A percentile compares a stretch with the other conserved stretches of the same genome.
Conservation (phyloP, 2,888 invertebrate species). For the Acleris holmiana region DNA sequence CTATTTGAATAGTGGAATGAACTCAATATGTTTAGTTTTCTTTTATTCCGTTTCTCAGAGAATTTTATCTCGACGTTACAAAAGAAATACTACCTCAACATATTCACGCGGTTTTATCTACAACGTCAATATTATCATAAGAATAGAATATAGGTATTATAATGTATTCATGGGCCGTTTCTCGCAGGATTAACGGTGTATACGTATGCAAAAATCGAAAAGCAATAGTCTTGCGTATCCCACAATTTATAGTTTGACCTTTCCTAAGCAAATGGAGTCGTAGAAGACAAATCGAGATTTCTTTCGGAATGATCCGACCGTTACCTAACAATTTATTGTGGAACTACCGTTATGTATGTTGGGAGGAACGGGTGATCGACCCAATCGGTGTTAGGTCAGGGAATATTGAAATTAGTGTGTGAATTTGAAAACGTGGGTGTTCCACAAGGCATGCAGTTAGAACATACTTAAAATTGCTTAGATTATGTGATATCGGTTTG, state of each 20-base stretch:
- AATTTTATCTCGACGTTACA: constrained; percentile 3
- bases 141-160: constrained; percentile 30
- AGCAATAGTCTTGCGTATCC: constrained; percentile 26
- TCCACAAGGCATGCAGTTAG: background rate
- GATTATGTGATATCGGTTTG: no score
- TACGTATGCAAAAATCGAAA: constrained; percentile 36
- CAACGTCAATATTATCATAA: constrained; percentile 27
- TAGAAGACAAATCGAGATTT: constrained; percentile 52
- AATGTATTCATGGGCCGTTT: constrained; percentile 37
- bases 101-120: constrained; percentile 13
- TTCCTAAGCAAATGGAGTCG: constrained; percentile 44
- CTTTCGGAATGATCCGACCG: constrained; percentile 45
- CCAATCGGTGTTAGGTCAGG: background rate
- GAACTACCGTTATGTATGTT: constrained; percentile 19
- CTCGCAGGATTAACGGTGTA: constrained; percentile 37
- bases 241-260: constrained; percentile 36
- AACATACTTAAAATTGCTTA: background rate
- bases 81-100: constrained; percentile 15
- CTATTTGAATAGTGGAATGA: background rate
- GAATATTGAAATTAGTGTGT: background rate
- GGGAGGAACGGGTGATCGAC: background rate
- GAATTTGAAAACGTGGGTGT: background rate
- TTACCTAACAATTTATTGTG: constrained; percentile 34
- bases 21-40: background rate
- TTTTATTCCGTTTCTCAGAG: constrained; percentile 14